Conservation (phyloP, 2,888 invertebrate species). For the Hypselothyrea guttata region DNA sequence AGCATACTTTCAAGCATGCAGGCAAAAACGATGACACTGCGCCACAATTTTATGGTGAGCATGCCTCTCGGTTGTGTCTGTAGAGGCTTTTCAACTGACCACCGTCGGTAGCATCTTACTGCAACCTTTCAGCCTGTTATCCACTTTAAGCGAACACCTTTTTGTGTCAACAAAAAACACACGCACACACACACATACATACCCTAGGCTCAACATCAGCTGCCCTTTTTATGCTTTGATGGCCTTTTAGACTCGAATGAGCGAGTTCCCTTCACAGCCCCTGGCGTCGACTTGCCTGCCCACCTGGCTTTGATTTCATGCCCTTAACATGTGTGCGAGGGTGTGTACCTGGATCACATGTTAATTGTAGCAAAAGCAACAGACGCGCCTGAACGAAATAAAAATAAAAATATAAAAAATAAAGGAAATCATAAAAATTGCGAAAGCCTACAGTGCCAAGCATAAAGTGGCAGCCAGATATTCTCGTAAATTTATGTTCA, state of each 20-base stretch:
- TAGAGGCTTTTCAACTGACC: conserved; percentile 23
- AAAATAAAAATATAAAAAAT: no score
- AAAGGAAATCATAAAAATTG: conserved; percentile 33
- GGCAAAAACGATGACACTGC: conserved; percentile 36
- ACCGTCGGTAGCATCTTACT: background rate
- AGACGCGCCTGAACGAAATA: conserved; percentile 38
- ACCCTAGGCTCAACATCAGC: conserved; percentile 32
- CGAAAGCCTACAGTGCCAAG: conserved; percentile 49
- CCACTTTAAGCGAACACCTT: conserved; percentile 62
- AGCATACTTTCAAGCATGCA: conserved; percentile 46
- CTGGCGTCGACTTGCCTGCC: conserved; percentile 17
- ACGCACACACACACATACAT: conserved; percentile 13
- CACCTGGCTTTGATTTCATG: conserved; percentile 19
- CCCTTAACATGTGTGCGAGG: conserved; percentile 11
- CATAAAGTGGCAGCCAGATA: conserved; percentile 58
- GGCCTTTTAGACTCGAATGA: conserved; percentile 55
- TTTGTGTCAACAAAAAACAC: conserved; percentile 44
- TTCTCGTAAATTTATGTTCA: conserved; percentile 59
- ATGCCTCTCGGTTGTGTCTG: background rate
- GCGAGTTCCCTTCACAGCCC: conserved; percentile 15
- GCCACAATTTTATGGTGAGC: conserved; percentile 3
- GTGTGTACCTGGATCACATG: conserved; percentile 33
- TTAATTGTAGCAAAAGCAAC: conserved; percentile 50
- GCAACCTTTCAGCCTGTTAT: conserved; percentile 26
- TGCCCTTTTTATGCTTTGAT: conserved; percentile 61